Conservation (phyloP, 2,888 invertebrate species). For the Pedicia rivosa region DNA sequence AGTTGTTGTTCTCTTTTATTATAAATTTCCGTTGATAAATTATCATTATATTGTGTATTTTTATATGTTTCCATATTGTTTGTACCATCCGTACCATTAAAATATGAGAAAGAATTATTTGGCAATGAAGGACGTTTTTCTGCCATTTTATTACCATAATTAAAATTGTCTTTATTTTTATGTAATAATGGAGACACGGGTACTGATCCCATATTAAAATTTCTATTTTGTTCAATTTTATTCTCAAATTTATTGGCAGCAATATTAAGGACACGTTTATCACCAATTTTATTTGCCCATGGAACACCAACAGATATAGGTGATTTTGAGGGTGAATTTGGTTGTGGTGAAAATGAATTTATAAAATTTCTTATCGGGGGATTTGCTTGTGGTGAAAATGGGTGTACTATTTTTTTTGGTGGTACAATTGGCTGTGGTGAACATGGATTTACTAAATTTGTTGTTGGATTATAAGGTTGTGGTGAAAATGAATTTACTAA, state of each 20-base stretch:
- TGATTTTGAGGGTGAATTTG: slow-evolving; percentile 14
- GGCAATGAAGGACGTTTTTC: slow-evolving; percentile 25
- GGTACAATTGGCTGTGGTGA: slow-evolving; percentile 8
- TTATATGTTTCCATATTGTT: background rate
- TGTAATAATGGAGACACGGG: no score
- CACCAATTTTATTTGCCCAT: slow-evolving; percentile 30
- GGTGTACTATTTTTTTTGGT: slow-evolving; percentile 2
- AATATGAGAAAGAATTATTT: slow-evolving; percentile 13
- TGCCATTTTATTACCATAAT: no score
- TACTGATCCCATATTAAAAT: no score
- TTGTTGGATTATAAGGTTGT: slow-evolving; percentile 6
- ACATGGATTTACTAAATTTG: slow-evolving; percentile 5
- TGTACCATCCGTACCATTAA: background rate
- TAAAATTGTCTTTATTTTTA: no score
- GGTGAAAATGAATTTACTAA: no score
- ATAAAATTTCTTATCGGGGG: slow-evolving; percentile 11
- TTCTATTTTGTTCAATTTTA: no score
- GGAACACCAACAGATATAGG: slow-evolving; percentile 24
- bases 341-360: slow-evolving; percentile 18
- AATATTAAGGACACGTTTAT: slow-evolving; percentile 34
- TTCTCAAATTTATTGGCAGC: slow-evolving; percentile 40
- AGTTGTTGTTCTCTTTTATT: background rate
- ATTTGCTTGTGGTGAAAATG: no score
- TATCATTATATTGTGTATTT: background rate
- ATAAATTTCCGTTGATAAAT: background rate